Evolutionary conservation across 64 coral and sea anemone species (phyloP).

Genomic region (Stylophora pistillata): DNA sequence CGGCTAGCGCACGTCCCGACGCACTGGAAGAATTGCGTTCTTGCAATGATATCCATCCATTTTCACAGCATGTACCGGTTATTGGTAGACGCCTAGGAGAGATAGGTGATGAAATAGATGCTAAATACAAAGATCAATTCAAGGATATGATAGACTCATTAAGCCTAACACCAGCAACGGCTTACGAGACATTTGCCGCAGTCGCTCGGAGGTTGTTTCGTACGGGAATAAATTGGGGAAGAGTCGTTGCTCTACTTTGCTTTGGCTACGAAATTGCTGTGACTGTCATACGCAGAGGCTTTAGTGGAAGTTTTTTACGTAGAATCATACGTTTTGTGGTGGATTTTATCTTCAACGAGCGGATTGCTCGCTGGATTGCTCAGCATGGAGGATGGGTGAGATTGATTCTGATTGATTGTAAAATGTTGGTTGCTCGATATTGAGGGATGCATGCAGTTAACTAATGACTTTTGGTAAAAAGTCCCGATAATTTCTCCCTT

Average conservation of each 20-base stretch:
- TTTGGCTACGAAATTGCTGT: conserved; percentile 96
- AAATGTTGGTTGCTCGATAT: background rate
- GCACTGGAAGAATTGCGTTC: conserved; percentile 95
- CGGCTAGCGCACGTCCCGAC: conserved; percentile 71
- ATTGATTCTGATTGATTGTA: background rate
- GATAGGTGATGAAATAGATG: conserved; percentile 96
- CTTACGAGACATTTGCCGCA: conserved; percentile 90
- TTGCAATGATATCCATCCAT: conserved; percentile 65
- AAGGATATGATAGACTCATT: conserved; percentile 96
- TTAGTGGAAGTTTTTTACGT: conserved; percentile 92
- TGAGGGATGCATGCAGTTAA: background rate
- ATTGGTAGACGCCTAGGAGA: conserved; percentile 92
- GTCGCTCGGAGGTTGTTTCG: conserved; percentile 91
- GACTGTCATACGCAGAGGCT: conserved; percentile 85
- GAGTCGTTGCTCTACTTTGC: conserved; percentile 90
- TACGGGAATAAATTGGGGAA: conserved; percentile 91
- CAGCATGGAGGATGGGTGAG: conserved; percentile 96
- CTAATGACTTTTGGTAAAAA: background rate
- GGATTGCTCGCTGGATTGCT: conserved; percentile 90
- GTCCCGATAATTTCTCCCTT: background rate
- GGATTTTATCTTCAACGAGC: conserved; percentile 94
- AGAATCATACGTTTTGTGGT: conserved; percentile 93
- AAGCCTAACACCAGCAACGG: conserved; percentile 79
- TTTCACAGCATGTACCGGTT: conserved; percentile 73
- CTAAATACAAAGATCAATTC: conserved; percentile 95